Evolutionary conservation across 2,797 vertebrate genomes (phyloP), one percentile per base, ranked within the genome.

Genomic region (Diceros bicornis): DNA sequence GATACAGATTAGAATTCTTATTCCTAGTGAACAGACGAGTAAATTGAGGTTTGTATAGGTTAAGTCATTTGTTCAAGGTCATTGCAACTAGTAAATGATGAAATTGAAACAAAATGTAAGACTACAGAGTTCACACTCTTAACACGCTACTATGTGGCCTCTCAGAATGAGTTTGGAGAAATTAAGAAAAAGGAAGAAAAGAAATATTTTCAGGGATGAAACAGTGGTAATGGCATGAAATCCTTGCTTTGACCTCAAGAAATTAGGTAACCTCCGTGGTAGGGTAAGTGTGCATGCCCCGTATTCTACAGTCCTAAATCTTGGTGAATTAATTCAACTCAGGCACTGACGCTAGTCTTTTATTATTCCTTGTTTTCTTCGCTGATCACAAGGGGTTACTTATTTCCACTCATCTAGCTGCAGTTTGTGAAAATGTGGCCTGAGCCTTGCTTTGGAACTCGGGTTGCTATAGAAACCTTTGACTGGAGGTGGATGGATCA

Each of bases 401-500:
- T 96, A 96, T 95, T 93, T 96, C 94, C 88, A 97, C 84, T 97
- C 59, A 57, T 86, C 92, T 55, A 92, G 93, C 75, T 78, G 75
- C 82, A 87, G 85, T 97, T 93, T 86, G 94, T 96, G 91, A 90
- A 96, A 96, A 93, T 90, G 94, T 78, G 94, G 89, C 85, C 88
- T 91, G 92, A 82, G 81, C 61, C 88, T 97, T 32, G 37, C 89
- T 87, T 96, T 89, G 96, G 75, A 95, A 94, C 96, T 87, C 79
- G 71, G 94, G 96, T 98, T 97, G 96, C 97, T 85, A 98, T 97
- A 94, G 96, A 97, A 97, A 98, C 97, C 92, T 98, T 98, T 98
- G 96, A 96, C 34, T 97, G 81, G 81, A 94, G 89, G 84, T 93
- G 66, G 95, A 97, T 90, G 90, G 92, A 92, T 97, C 84, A 61